phyloP scores from a whole-genome alignment of 2,888 invertebrate species.

The Plagiodera versicolora region DNA sequence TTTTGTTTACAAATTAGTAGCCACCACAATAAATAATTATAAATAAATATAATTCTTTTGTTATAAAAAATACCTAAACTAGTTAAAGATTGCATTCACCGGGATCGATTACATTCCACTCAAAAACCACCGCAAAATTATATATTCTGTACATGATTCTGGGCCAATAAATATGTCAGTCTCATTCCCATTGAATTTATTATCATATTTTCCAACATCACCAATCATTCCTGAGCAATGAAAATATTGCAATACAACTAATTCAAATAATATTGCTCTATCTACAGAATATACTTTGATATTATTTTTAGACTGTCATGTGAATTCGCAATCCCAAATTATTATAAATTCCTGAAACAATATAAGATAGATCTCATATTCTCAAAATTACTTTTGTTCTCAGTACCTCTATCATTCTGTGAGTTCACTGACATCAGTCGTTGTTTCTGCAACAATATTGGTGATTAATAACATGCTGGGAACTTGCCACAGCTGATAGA shows the following conservation, averaged over 20 bases:
- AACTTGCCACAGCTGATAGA: slow-evolving; percentile 50
- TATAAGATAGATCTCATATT: too few relatives aligned
- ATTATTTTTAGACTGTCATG: too few relatives aligned
- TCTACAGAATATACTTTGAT: too few relatives aligned
- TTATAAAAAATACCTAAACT: not conserved
- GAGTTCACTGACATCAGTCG: slow-evolving; percentile 35
- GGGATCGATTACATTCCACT: not conserved
- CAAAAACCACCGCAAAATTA: not conserved
- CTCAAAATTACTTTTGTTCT: too few relatives aligned
- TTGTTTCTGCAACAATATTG: slow-evolving; percentile 35
- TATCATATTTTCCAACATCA: not conserved
- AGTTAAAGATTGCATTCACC: not conserved
- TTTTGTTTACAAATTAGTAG: not conserved
- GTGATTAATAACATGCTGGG: slow-evolving; percentile 52
- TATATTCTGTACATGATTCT: not conserved
- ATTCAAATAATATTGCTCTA: not conserved
- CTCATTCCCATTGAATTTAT: not conserved
- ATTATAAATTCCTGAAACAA: too few relatives aligned
- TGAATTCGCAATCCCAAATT: too few relatives aligned
- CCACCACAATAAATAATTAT: not conserved
- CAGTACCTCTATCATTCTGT: slow-evolving; percentile 19
- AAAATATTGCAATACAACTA: not conserved
- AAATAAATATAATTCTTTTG: not conserved
- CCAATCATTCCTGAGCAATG: not conserved
- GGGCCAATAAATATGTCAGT: not conserved